Evolutionary conservation across 2,113 vertebrate species (phyloP).

Genomic region (Odontesthes bonariensis): DNA sequence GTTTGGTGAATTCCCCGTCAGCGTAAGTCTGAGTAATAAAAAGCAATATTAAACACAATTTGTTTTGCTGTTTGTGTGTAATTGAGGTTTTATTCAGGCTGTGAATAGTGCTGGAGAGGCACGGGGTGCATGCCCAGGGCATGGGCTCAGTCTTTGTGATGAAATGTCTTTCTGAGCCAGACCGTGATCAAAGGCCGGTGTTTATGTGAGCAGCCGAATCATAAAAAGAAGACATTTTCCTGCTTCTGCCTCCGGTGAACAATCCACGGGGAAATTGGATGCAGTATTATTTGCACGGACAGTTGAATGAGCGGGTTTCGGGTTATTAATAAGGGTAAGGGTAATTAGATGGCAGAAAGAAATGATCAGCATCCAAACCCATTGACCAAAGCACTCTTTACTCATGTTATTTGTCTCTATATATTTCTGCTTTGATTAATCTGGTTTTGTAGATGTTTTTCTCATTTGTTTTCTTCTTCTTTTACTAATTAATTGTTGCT

Average conservation of each 20-base stretch:
- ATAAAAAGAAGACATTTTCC: constrained; percentile 21
- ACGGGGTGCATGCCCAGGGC: constrained; percentile 11
- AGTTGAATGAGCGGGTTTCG: constrained; percentile 4
- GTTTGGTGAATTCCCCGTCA: background rate
- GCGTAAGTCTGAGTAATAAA: background rate
- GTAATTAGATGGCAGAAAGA: constrained; percentile 16
- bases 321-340: constrained; percentile 21
- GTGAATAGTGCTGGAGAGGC: constrained; percentile 1
- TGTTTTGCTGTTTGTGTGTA: constrained; percentile 11
- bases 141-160: constrained; percentile 20
- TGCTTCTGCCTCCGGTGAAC: background rate
- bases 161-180: constrained; percentile 12
- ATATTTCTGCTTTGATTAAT: too few species aligned
- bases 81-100: background rate
- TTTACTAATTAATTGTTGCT: too few species aligned
- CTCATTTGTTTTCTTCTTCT: too few species aligned
- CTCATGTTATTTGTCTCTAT: too few species aligned
- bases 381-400: background rate
- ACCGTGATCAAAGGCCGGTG: constrained; percentile 38
- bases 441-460: too few species aligned
- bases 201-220: constrained; percentile 36
- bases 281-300: constrained; percentile 9
- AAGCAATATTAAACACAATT: background rate
- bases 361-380: background rate
- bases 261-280: background rate